phyloP scores from a whole-genome alignment of 2,888 invertebrate genomes.

The Troides oblongomaculatus region DNA sequence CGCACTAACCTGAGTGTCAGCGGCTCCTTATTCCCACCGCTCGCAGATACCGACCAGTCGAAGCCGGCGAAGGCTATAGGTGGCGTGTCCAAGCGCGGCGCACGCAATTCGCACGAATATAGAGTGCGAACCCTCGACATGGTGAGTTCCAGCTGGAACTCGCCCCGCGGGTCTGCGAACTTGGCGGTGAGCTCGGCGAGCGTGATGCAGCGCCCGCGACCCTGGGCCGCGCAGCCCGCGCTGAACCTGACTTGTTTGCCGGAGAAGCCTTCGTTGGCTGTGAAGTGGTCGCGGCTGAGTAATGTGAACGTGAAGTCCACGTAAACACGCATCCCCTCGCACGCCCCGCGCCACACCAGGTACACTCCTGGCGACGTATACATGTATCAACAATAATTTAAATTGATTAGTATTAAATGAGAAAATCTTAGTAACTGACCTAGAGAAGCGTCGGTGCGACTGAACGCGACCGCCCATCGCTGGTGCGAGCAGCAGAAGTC shows the following conservation, averaged over 20 bases:
- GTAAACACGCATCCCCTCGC: conserved; percentile 87
- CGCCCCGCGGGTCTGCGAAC: conserved; percentile 89
- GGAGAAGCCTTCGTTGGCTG: conserved; percentile 88
- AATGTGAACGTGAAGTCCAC: conserved; percentile 90
- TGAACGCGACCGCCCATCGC: conserved; percentile 90
- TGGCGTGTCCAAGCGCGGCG: conserved; percentile 78
- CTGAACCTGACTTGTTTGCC: conserved; percentile 87
- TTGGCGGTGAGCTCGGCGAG: conserved; percentile 85
- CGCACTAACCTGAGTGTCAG: conserved; percentile 82
- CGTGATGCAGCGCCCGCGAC: conserved; percentile 86
- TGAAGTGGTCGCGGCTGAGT: conserved; percentile 90
- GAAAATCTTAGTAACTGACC: conserved; percentile 47
- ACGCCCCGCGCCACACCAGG: conserved; percentile 87
- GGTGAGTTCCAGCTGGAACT: conserved; percentile 88
- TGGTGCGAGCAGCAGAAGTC: conserved; percentile 91
- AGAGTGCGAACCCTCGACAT: conserved; percentile 87
- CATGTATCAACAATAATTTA: background rate
- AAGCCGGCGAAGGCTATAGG: conserved; percentile 89
- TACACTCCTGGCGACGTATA: conserved; percentile 82
- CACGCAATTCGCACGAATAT: conserved; percentile 85
- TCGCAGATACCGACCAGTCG: conserved; percentile 88
- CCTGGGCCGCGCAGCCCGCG: conserved; percentile 85
- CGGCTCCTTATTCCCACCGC: conserved; percentile 80
- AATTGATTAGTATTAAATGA: background rate
- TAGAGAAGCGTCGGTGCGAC: conserved; percentile 85